Evolutionary conservation across 2,113 vertebrate species (phyloP).

Genomic region (Podarcis cretensis): DNA sequence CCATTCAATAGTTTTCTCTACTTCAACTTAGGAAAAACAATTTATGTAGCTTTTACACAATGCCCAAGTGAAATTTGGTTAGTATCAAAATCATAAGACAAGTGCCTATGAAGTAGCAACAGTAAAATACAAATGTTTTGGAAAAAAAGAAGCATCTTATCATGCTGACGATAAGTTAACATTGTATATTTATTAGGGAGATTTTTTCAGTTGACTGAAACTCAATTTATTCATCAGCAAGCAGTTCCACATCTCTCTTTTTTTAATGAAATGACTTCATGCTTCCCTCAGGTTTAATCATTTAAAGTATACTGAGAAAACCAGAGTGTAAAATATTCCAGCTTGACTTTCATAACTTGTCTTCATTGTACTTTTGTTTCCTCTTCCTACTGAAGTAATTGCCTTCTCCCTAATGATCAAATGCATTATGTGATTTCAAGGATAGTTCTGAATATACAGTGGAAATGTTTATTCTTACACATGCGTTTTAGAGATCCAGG

Average conservation of each 20-base stretch:
- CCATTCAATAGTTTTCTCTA: too few species aligned
- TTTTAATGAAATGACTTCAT: background rate
- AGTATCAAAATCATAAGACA: background rate
- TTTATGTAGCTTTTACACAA: background rate
- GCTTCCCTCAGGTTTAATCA: background rate
- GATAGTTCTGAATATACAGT: background rate
- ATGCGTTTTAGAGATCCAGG: background rate
- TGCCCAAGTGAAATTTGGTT: background rate
- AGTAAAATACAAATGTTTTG: background rate
- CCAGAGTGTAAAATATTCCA: background rate
- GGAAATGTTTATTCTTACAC: constrained; percentile 7
- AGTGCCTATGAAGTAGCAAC: background rate
- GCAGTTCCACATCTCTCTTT: background rate
- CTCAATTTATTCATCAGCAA: background rate
- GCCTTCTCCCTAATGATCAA: background rate
- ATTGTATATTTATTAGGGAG: background rate
- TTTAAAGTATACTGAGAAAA: background rate
- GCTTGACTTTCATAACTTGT: background rate
- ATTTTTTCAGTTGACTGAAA: background rate
- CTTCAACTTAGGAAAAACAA: too few species aligned
- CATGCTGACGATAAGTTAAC: background rate
- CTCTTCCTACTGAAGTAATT: background rate
- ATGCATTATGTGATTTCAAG: background rate
- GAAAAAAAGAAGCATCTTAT: background rate
- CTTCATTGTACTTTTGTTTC: background rate